A percentile compares a stretch with the other conserved stretches of the same genome.
Evolutionary conservation across 2,797 vertebrate genomes (phyloP).

Genomic region (Arvicola amphibius): DNA sequence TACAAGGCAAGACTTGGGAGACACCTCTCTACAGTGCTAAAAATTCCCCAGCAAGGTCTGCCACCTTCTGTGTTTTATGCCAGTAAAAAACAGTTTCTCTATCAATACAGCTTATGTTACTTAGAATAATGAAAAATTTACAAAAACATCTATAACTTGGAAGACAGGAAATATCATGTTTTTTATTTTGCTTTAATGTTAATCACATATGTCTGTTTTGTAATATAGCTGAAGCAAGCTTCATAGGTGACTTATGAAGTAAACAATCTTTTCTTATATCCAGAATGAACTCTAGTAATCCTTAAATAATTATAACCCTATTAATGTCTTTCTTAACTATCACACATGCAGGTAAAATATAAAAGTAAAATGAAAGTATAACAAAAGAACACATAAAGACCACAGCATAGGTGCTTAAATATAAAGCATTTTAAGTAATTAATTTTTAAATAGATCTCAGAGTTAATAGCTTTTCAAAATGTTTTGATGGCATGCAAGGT

Average conservation of each 20-base stretch:
- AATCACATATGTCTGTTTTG: not conserved
- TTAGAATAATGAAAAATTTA: conserved; percentile 12
- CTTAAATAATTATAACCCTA: not conserved
- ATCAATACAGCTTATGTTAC: not conserved
- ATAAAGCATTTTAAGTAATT: not conserved
- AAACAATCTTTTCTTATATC: not conserved
- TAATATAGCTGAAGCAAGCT: not conserved
- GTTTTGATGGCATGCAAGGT: not conserved
- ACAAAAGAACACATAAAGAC: not conserved
- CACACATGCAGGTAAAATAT: not conserved
- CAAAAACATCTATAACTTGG: not conserved
- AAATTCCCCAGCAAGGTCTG: not conserved
- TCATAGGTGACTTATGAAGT: not conserved
- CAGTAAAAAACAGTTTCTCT: not conserved
- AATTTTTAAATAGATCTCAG: not conserved
- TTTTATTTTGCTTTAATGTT: not conserved
- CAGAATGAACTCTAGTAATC: not conserved
- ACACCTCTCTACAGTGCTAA: not conserved
- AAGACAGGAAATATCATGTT: not conserved
- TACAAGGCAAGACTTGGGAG: not conserved
- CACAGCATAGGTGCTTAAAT: not conserved
- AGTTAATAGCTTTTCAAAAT: not conserved
- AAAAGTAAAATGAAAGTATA: not conserved
- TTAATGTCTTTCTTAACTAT: conserved; percentile 20
- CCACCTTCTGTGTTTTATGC: not conserved